A percentile compares a stretch with the other conserved stretches of the same genome.
These are phyloP conservation scores for Agonopterix heracliana DNA, from an alignment of 2,888 invertebrate species.

Conservation along the genomic window DNA sequence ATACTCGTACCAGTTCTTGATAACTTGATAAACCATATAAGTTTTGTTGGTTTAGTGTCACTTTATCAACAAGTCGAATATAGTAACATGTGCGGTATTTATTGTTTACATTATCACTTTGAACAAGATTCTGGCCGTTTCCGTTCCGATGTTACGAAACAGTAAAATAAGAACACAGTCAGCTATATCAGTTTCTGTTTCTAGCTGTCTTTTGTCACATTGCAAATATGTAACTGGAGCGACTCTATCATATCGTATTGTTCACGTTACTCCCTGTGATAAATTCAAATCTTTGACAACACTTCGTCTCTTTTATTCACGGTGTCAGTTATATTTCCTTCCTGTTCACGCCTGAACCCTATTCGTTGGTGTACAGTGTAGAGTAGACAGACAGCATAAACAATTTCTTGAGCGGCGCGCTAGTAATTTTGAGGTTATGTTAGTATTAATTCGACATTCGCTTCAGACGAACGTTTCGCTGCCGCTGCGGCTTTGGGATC, in stretches of 20 bases:
- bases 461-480: conserved; percentile 48
- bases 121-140: conserved; percentile 17
- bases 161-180: not conserved
- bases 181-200: too few relatives aligned
- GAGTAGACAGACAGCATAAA: conserved; percentile 54
- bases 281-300: conserved; percentile 36
- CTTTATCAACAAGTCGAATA: conserved; percentile 9
- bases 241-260: conserved; percentile 28
- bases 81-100: conserved; percentile 15
- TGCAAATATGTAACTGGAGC: conserved; percentile 21
- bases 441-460: conserved; percentile 68
- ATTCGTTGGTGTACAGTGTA: conserved; percentile 37
- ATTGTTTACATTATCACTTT: conserved; percentile 20
- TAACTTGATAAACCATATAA: not conserved
- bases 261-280: not conserved
- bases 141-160: conserved; percentile 18
- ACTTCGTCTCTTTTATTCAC: conserved; percentile 37
- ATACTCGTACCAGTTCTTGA: not conserved
- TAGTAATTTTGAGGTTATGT: conserved; percentile 70
- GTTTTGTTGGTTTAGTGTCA: not conserved
- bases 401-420: conserved; percentile 58
- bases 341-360: conserved; percentile 55
- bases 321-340: conserved; percentile 23
- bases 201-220: not conserved
- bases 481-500: conserved; percentile 22